A percentile compares a stretch with the other conserved stretches of the same genome.
These are phyloP conservation scores for Ennomos erosarius DNA, from an alignment of 2,888 invertebrate genomes.

Conservation along the genomic window DNA sequence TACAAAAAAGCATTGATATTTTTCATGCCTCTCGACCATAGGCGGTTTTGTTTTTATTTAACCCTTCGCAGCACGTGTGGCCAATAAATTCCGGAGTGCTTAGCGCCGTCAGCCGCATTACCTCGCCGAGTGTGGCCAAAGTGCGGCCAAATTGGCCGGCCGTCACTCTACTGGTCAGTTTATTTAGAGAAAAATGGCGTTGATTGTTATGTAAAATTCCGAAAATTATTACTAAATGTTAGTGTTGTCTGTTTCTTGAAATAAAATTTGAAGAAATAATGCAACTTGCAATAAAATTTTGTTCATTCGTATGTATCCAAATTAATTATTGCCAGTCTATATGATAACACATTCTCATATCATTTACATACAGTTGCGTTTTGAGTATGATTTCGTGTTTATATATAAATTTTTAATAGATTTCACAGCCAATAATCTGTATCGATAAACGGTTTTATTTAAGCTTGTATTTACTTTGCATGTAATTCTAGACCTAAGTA, in stretches of 20 bases:
- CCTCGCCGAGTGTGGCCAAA: constrained; percentile 34
- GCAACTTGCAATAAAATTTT: too few relatives aligned
- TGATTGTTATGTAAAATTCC: not conserved
- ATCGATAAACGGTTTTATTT: too few relatives aligned
- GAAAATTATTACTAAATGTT: not conserved
- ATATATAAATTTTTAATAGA: too few relatives aligned
- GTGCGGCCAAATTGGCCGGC: constrained; percentile 66
- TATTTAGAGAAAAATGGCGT: constrained; percentile 20
- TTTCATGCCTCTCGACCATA: constrained; percentile 13
- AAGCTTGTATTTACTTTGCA: too few relatives aligned
- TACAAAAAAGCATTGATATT: constrained; percentile 40
- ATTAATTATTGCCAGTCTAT: too few relatives aligned
- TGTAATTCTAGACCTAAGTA: too few relatives aligned
- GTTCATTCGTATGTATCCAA: too few relatives aligned
- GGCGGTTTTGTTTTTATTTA: constrained; percentile 29
- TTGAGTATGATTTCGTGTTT: too few relatives aligned
- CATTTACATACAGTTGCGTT: too few relatives aligned
- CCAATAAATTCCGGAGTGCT: constrained; percentile 78
- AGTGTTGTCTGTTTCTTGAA: not conserved
- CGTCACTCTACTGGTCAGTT: constrained; percentile 50
- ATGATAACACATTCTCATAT: too few relatives aligned
- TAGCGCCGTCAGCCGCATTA: constrained; percentile 68
- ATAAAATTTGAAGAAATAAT: too few relatives aligned
- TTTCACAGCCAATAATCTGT: too few relatives aligned
- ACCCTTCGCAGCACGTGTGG: constrained; percentile 61